Percentiles rank a stretch among this genome's conserved stretches.
Evolutionary conservation across 2,888 invertebrate genomes (phyloP).

Genomic region (Parnassius smintheus): DNA sequence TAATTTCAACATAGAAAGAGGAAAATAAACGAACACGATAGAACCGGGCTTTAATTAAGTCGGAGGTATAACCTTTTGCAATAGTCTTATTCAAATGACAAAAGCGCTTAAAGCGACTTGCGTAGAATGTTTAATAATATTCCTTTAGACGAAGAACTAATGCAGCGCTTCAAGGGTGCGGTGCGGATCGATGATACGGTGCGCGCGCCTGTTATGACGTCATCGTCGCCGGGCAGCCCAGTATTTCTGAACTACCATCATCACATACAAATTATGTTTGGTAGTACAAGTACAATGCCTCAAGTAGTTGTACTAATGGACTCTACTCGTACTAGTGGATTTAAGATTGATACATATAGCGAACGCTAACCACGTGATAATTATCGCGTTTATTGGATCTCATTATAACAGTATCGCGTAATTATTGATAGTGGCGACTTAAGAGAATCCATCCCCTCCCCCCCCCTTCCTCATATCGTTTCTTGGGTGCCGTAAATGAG

Average conservation of each 20-base stretch:
- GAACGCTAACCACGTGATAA: no score
- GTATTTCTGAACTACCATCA: constrained; percentile 31
- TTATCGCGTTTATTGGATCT: no score
- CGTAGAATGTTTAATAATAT: constrained; percentile 22
- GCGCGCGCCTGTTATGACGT: constrained; percentile 76
- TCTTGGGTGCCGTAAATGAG: no score
- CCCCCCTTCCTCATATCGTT: no score
- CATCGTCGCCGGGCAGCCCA: constrained; percentile 64
- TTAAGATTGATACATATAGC: no score
- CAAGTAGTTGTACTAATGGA: constrained; percentile 12
- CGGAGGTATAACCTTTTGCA: constrained; percentile 42
- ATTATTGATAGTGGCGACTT: no score
- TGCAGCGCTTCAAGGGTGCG: constrained; percentile 58
- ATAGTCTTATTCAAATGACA: constrained; percentile 31
- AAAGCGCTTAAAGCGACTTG: constrained; percentile 51
- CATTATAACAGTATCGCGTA: no score
- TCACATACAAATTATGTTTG: constrained; percentile 38
- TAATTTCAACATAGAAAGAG: neutral
- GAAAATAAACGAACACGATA: constrained; percentile 3
- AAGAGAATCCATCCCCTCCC: no score
- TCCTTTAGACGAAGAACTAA: constrained; percentile 20
- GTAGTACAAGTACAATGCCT: constrained; percentile 33
- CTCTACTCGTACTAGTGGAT: no score
- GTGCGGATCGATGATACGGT: constrained; percentile 64
- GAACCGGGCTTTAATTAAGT: constrained; percentile 27